A percentile compares a stretch with the other conserved stretches of the same genome.
These are phyloP conservation scores for Probaryconus sp. DNA, from an alignment of 1,140 invertebrate species.

Conservation along the genomic window DNA sequence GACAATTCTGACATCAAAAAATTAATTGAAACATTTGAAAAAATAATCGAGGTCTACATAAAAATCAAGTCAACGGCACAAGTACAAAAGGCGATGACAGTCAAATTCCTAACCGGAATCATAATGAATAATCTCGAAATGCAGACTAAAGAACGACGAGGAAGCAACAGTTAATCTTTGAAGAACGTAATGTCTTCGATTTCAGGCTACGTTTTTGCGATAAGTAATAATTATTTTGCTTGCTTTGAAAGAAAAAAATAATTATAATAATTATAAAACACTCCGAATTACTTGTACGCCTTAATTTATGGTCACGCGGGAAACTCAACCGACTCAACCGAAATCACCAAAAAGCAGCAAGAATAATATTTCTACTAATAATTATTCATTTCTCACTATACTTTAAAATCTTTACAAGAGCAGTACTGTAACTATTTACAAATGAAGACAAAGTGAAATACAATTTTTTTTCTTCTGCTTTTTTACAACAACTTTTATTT, in stretches of 20 bases:
- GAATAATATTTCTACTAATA: too few species aligned
- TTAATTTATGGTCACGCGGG: constrained; percentile 36
- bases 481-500: too few species aligned
- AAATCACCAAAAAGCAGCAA: too few species aligned
- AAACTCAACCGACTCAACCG: constrained; percentile 32
- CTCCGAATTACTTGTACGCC: constrained; percentile 45
- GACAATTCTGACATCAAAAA: constrained; percentile 81
- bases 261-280: too few species aligned
- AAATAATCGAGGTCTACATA: constrained; percentile 25
- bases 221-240: constrained; percentile 36
- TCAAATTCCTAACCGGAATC: constrained; percentile 60
- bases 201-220: constrained; percentile 30
- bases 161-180: constrained; percentile 16
- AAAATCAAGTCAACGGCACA: constrained; percentile 46
- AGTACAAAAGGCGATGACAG: constrained; percentile 55
- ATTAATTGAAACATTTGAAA: constrained; percentile 70
- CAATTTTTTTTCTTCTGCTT: too few species aligned
- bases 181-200: constrained; percentile 37
- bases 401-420: constrained; percentile 35
- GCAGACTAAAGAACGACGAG: neutral
- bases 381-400: constrained; percentile 30
- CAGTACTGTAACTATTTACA: constrained; percentile 30
- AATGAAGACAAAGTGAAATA: neutral
- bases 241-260: constrained; percentile 35
- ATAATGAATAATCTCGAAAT: constrained; percentile 32